Evolutionary conservation across 37 sponge, comb jelly and placozoan species (phyloP).

Genomic region (Beroe ovata): DNA sequence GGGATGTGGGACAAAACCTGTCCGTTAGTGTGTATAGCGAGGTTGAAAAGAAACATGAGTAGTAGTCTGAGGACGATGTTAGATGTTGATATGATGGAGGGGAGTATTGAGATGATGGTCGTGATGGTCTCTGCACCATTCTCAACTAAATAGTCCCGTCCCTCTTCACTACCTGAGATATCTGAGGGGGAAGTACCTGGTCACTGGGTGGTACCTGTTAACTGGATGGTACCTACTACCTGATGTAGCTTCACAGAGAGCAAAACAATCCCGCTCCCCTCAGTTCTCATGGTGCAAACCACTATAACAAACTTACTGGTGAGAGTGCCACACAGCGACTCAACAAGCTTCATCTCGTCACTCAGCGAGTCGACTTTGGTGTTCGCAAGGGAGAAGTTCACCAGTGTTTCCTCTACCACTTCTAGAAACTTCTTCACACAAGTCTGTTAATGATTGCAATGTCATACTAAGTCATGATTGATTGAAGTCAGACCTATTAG

Average conservation of each 20-base stretch:
- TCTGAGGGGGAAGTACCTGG: too few relatives aligned
- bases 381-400: slow-evolving; percentile 25
- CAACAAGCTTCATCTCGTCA: slow-evolving; percentile 34
- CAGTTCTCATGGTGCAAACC: too few relatives aligned
- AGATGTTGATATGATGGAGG: neutral
- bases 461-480: too few relatives aligned
- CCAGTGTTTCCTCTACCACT: slow-evolving; percentile 7
- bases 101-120: neutral
- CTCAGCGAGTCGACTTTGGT: neutral
- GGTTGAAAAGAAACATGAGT: slow-evolving; percentile 31
- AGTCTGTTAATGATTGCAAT: neutral
- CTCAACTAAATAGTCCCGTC: neutral
- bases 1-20: too few relatives aligned
- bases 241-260: too few relatives aligned
- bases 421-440: slow-evolving; percentile 22
- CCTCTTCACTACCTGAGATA: slow-evolving; percentile 2
- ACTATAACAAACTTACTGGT: slow-evolving; percentile 3
- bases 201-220: too few relatives aligned
- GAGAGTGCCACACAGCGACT: slow-evolving; percentile 11
- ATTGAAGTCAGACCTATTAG: too few relatives aligned
- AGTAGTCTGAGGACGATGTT: neutral
- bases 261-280: too few relatives aligned
- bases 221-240: too few relatives aligned
- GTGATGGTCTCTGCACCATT: neutral
- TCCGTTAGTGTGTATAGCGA: neutral